Evolutionary conservation across 2,113 vertebrate genomes (phyloP).

Genomic region (Danionella cerebrum): DNA sequence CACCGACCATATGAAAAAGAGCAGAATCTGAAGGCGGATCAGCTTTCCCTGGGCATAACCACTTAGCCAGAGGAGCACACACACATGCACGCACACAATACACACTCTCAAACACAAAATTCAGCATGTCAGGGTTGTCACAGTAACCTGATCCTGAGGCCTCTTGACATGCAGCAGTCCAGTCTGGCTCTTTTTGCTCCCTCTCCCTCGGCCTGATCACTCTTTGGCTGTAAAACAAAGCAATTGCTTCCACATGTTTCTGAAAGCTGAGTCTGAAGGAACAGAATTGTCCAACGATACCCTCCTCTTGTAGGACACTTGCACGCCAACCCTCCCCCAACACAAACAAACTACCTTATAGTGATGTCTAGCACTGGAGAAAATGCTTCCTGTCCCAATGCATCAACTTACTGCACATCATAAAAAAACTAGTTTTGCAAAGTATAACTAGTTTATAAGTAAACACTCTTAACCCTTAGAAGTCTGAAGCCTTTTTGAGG

Average conservation of each 20-base stretch:
- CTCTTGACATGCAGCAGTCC: slow-evolving; percentile 99
- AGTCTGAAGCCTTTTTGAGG: no score
- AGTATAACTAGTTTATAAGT: no score
- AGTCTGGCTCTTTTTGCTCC: no score
- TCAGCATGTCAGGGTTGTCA: slow-evolving; percentile 77
- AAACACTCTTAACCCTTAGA: no score
- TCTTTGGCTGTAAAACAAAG: slow-evolving; percentile 98
- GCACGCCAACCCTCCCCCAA: not conserved
- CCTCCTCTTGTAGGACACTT: slow-evolving; percentile 37
- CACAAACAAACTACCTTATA: slow-evolving; percentile 76
- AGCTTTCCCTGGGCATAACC: slow-evolving; percentile 9
- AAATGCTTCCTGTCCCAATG: not conserved
- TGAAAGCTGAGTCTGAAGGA: slow-evolving; percentile 70
- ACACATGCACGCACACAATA: not conserved
- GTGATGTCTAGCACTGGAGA: slow-evolving; percentile 47
- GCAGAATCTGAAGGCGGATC: slow-evolving; percentile 22
- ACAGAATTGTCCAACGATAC: not conserved
- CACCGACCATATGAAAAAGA: slow-evolving; percentile 19
- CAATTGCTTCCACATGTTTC: slow-evolving; percentile 99
- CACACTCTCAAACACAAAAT: slow-evolving; percentile 10
- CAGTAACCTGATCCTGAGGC: slow-evolving; percentile 93
- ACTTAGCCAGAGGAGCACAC: not conserved
- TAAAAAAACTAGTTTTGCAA: no score
- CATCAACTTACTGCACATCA: no score
- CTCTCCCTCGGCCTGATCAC: slow-evolving; percentile 86